Evolutionary conservation across 1,140 invertebrate species (phyloP).

Genomic region (Megathymus violae): DNA sequence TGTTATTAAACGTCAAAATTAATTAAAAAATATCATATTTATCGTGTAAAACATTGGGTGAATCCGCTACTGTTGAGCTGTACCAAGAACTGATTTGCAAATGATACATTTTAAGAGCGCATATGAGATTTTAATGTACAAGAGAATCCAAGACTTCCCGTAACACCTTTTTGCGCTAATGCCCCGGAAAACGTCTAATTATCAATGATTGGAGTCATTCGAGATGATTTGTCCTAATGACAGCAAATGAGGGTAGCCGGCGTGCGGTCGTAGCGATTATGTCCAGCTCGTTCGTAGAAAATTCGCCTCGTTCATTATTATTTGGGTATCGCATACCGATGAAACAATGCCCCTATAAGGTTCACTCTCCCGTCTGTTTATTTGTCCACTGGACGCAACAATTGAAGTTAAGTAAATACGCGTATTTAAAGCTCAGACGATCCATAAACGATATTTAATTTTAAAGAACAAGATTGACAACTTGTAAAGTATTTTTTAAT

Average conservation of each 20-base stretch:
- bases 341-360: too few relatives aligned
- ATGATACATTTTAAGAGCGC: constrained; percentile 1
- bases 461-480: too few relatives aligned
- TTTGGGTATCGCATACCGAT: too few relatives aligned
- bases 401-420: too few relatives aligned
- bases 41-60: too few relatives aligned
- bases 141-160: constrained; percentile 50
- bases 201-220: constrained; percentile 65
- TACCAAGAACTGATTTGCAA: constrained; percentile 33
- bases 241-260: constrained; percentile 65
- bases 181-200: constrained; percentile 62
- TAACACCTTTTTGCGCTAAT: constrained; percentile 74
- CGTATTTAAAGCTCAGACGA: too few relatives aligned
- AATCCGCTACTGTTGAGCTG: constrained; percentile 20
- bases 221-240: constrained; percentile 70
- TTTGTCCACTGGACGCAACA: too few relatives aligned
- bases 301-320: constrained; percentile 18
- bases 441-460: too few relatives aligned
- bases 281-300: constrained; percentile 17
- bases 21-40: too few relatives aligned
- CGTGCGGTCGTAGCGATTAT: constrained; percentile 50
- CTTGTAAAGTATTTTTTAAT: too few relatives aligned
- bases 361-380: too few relatives aligned
- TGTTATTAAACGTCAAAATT: constrained; percentile 27
- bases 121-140: constrained; percentile 51